These are phyloP conservation scores for Apamea epomidion DNA, from an alignment of 2,888 invertebrate species.

Conservation along the genomic window DNA sequence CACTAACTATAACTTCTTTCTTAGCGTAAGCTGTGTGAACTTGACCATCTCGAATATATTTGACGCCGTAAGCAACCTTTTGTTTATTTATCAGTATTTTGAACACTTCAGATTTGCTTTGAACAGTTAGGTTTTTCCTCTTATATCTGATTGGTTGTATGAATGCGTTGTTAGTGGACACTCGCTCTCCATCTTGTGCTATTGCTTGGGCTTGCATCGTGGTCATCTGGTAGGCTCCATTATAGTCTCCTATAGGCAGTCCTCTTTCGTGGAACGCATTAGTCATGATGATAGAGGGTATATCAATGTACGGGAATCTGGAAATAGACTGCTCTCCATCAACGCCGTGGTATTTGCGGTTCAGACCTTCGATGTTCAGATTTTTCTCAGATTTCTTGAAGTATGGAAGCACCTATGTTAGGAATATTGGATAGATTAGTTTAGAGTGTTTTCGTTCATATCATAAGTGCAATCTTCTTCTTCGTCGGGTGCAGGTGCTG, in stretches of 20 bases:
- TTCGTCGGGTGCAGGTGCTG: background rate
- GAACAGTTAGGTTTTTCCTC: slow-evolving; percentile 87
- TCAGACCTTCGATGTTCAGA: slow-evolving; percentile 84
- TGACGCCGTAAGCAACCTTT: slow-evolving; percentile 78
- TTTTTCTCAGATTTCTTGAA: slow-evolving; percentile 92
- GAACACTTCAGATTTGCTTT: slow-evolving; percentile 88
- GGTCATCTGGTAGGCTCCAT: slow-evolving; percentile 88
- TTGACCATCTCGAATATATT: slow-evolving; percentile 71
- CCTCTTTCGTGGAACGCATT: slow-evolving; percentile 91
- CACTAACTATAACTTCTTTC: slow-evolving; percentile 81
- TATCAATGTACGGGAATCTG: slow-evolving; percentile 91
- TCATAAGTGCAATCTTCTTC: background rate
- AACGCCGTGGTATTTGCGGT: slow-evolving; percentile 90
- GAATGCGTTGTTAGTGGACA: slow-evolving; percentile 92
- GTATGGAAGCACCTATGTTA: slow-evolving; percentile 90
- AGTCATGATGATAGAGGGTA: slow-evolving; percentile 88
- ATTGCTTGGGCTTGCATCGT: slow-evolving; percentile 91
- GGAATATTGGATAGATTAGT: slow-evolving; percentile 10
- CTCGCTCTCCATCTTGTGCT: slow-evolving; percentile 88
- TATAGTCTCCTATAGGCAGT: slow-evolving; percentile 89
- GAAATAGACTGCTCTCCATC: slow-evolving; percentile 91
- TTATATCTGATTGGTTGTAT: slow-evolving; percentile 91
- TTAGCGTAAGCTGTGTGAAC: slow-evolving; percentile 74
- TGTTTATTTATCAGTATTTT: slow-evolving; percentile 89
- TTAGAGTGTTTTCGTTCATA: background rate